A percentile compares a stretch with the other conserved stretches of the same genome.
phyloP scores from a whole-genome alignment of 2,113 vertebrate species.

The Campylomormyrus tamandua region DNA sequence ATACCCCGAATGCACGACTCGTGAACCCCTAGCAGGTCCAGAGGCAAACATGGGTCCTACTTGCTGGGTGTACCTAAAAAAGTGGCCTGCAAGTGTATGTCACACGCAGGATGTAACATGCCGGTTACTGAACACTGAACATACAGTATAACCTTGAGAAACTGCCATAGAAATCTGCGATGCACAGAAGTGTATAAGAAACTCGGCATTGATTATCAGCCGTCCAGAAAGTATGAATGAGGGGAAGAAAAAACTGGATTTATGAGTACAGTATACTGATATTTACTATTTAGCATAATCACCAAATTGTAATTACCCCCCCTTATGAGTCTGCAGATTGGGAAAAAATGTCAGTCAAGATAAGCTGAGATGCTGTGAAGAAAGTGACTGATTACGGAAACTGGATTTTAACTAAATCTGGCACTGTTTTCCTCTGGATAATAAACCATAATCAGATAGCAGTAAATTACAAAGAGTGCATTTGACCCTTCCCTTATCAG shows the following conservation, averaged over 20 bases:
- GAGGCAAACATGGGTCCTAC: neutral
- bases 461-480: conserved; percentile 39
- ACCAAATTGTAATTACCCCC: conserved; percentile 38
- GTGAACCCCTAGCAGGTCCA: neutral
- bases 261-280: conserved; percentile 29
- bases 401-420: conserved; percentile 34
- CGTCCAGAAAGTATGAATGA: conserved; percentile 15
- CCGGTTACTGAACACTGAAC: neutral
- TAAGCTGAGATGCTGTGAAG: conserved; percentile 44
- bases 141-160: neutral
- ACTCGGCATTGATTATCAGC: conserved; percentile 15
- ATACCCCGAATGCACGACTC: neutral
- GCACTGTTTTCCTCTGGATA: conserved; percentile 33
- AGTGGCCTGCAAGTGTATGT: neutral
- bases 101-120: neutral
- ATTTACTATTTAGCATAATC: conserved; percentile 43
- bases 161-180: neutral
- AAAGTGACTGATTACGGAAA: conserved; percentile 47
- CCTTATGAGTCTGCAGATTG: conserved; percentile 35
- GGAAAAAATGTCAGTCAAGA: conserved; percentile 24
- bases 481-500: conserved; percentile 28
- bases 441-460: conserved; percentile 41
- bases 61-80: neutral
- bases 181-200: conserved; percentile 10
- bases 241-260: neutral